phyloP scores from a whole-genome alignment of 1,140 invertebrate genomes.

The Agrypnia vestita region DNA sequence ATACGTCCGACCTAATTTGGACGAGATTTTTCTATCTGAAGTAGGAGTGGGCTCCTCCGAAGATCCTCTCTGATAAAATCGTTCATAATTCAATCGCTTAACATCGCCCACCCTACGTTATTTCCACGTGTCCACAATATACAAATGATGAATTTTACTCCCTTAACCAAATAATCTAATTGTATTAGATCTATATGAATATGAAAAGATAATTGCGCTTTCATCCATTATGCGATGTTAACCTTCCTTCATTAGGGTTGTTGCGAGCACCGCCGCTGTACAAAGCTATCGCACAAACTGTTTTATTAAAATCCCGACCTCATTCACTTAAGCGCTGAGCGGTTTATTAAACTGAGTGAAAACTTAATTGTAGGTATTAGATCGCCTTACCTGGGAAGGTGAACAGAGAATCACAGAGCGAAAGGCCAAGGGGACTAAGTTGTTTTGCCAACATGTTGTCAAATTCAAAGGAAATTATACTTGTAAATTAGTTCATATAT shows the following conservation, averaged over 20 bases:
- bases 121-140: too few relatives aligned
- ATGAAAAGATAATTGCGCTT: too few relatives aligned
- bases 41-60: too few relatives aligned
- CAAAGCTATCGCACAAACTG: slow-evolving; percentile 15
- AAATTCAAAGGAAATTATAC: too few relatives aligned
- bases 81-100: too few relatives aligned
- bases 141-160: not conserved
- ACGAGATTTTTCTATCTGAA: too few relatives aligned
- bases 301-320: slow-evolving; percentile 50
- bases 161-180: not conserved
- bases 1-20: too few relatives aligned
- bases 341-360: slow-evolving; percentile 47
- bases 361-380: slow-evolving; percentile 52
- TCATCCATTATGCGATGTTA: too few relatives aligned
- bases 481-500: too few relatives aligned
- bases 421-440: not conserved
- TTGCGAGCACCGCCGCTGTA: not conserved
- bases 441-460: not conserved
- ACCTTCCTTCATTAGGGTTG: not conserved
- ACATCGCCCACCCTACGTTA: too few relatives aligned
- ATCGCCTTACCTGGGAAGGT: slow-evolving; percentile 41
- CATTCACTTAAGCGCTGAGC: slow-evolving; percentile 28
- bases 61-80: too few relatives aligned
- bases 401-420: not conserved
- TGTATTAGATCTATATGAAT: too few relatives aligned